Evolutionary conservation across 1,140 invertebrate genomes (phyloP).

Genomic region (Drosophila mojavensis): DNA sequence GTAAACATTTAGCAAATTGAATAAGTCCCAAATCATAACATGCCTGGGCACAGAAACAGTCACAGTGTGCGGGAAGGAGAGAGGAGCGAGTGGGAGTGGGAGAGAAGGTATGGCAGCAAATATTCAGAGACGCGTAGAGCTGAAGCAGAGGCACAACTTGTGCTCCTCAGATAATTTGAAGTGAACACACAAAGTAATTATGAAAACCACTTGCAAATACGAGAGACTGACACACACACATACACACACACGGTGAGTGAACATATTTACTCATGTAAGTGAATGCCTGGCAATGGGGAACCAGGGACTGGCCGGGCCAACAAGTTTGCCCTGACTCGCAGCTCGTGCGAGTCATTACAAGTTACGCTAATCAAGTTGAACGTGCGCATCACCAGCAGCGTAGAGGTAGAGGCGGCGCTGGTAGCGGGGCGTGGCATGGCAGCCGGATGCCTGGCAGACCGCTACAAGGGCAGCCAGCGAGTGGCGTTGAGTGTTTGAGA

Average conservation of each 20-base stretch:
- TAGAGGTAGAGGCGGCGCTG: not conserved
- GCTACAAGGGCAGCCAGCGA: constrained; percentile 3
- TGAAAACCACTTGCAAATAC: constrained; percentile 72
- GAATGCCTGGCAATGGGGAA: constrained; percentile 50
- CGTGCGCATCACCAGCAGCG: constrained; percentile 44
- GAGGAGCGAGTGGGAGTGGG: not conserved
- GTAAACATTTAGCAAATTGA: constrained; percentile 46
- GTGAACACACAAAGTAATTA: constrained; percentile 76
- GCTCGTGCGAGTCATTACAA: constrained; percentile 77
- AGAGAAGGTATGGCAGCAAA: not conserved
- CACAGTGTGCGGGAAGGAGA: not conserved
- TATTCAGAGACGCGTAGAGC: constrained; percentile 1
- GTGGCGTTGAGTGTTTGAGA: constrained; percentile 57
- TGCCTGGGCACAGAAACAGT: not conserved
- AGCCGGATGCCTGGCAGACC: constrained; percentile 62
- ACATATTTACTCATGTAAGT: constrained; percentile 62
- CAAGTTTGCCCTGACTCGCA: constrained; percentile 47
- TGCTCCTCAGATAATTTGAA: constrained; percentile 51
- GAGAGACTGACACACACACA: constrained; percentile 30
- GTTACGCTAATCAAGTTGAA: constrained; percentile 82
- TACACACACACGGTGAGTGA: constrained; percentile 7
- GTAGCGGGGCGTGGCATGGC: constrained; percentile 25
- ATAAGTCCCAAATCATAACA: constrained; percentile 37
- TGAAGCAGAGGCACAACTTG: constrained; percentile 39
- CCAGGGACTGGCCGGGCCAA: constrained; percentile 34